Evolutionary conservation across 2,797 vertebrate genomes (phyloP).

Genomic region (Sitta carolinensis): DNA sequence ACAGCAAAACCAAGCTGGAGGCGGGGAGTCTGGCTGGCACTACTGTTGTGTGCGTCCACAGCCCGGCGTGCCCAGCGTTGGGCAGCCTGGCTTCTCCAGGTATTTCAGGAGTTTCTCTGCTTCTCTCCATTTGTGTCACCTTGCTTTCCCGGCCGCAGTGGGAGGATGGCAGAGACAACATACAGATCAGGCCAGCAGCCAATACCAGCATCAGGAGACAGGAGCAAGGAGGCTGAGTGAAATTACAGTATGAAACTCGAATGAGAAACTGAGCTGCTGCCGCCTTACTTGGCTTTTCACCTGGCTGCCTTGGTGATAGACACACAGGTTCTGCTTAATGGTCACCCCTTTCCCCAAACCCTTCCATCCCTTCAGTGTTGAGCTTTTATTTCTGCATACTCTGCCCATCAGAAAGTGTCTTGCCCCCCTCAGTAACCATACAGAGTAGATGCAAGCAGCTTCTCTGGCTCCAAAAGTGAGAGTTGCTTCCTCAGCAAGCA

Average conservation of each 20-base stretch:
- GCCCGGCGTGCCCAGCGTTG: accelerated
- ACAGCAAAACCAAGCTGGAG: neutral
- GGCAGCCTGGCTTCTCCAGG: neutral
- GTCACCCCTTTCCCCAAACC: neutral
- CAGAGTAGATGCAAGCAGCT: neutral
- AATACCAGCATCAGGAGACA: neutral
- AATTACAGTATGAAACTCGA: accelerated
- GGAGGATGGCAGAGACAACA: neutral
- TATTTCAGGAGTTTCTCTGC: neutral
- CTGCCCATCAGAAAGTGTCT: neutral
- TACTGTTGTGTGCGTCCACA: accelerated
- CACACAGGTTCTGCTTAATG: neutral
- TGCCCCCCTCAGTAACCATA: too few relatives aligned
- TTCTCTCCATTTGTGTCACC: neutral
- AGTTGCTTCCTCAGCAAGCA: neutral
- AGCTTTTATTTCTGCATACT: accelerated
- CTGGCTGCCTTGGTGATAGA: neutral
- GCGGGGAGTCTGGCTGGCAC: neutral
- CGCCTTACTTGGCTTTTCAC: neutral
- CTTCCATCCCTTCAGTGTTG: neutral
- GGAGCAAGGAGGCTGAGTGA: neutral
- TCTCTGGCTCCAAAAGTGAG: neutral
- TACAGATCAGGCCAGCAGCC: neutral
- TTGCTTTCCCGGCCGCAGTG: accelerated
- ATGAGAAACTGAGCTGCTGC: neutral